Base-by-base conservation (phyloP, 1,140 invertebrate genomes). In the Ooceraea biroi region DNA sequence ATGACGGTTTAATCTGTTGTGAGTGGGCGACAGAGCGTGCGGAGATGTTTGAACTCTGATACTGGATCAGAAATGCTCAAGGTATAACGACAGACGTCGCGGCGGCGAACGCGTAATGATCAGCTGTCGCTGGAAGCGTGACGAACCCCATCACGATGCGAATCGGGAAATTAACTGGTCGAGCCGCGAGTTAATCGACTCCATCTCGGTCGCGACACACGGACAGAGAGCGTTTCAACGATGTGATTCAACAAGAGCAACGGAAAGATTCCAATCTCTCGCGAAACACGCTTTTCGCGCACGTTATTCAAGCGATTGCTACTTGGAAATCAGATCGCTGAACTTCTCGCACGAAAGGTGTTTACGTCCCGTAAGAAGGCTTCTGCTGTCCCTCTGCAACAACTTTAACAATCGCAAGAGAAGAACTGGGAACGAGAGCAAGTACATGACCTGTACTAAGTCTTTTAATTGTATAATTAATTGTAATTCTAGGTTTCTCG, bases 151-250 rank as follows among this genome's bases (percentile, higher is more conserved):
- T 69, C 30, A 19, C 12, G 61, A 55, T 52, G 30, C 48, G 63
- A 27, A 69, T 78, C 52, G 76, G 19, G 19, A 52, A 66, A 78
- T 68, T 68, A 68, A 78, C 46, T 78, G 30, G 48, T 44, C 22
- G 30, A 78, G 11, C 44, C 48, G 74, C 46, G 58, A 65, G 63
- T 76, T 69, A 78, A 78, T 78, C 63, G 12, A 55, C 48, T 46
- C 30, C 50, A 68, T 68, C 63, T 55, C 63, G 14, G 30, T 7
- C 1, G 17, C 50, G 50, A 14, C 50, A n/a, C 52, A 55, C 30
- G n/a, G 17, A 55, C 7, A 36, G 36, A 14, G 52, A 52, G 3
- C 7, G 25, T 36, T 36, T 36, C 22, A 19, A 78, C 41, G 17
- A 22, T 27, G 17, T 52, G 52, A 19, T 36, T 65, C 19, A 44